phyloP scores from a whole-genome alignment of 2,797 vertebrate genomes.

The Sebastes variabilis region DNA sequence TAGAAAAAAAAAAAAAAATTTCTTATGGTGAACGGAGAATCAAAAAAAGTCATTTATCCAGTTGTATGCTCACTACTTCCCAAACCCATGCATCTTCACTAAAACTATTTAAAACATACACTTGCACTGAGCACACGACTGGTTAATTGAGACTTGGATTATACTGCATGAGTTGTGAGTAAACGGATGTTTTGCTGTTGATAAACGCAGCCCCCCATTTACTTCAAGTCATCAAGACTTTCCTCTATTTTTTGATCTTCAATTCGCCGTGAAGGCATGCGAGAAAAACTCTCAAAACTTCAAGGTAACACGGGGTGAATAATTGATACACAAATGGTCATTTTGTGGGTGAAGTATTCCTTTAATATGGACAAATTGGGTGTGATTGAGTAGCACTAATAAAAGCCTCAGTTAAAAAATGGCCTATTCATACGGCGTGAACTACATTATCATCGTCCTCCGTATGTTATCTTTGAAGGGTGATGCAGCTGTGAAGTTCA shows the following conservation, averaged over 20 bases:
- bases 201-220: too few relatives aligned
- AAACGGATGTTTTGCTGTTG: too few relatives aligned
- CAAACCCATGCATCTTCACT: not conserved
- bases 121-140: too few relatives aligned
- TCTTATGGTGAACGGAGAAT: not conserved
- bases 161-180: too few relatives aligned
- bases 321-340: too few relatives aligned
- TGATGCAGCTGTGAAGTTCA: not conserved
- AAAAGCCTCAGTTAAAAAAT: not conserved
- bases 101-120: not conserved
- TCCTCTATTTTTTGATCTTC: too few relatives aligned
- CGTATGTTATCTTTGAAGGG: not conserved
- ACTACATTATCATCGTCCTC: not conserved
- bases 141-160: too few relatives aligned
- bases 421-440: not conserved
- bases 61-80: not conserved
- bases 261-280: too few relatives aligned
- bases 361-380: not conserved
- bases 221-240: too few relatives aligned
- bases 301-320: too few relatives aligned
- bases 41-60: not conserved
- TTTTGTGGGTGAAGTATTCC: too few relatives aligned
- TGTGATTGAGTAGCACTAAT: not conserved
- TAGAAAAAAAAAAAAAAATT: not conserved
- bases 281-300: too few relatives aligned